Evolutionary conservation across 2,113 vertebrate species (phyloP), one percentile per base, ranked within the genome.

Genomic region (Sylvilagus bachmani): DNA sequence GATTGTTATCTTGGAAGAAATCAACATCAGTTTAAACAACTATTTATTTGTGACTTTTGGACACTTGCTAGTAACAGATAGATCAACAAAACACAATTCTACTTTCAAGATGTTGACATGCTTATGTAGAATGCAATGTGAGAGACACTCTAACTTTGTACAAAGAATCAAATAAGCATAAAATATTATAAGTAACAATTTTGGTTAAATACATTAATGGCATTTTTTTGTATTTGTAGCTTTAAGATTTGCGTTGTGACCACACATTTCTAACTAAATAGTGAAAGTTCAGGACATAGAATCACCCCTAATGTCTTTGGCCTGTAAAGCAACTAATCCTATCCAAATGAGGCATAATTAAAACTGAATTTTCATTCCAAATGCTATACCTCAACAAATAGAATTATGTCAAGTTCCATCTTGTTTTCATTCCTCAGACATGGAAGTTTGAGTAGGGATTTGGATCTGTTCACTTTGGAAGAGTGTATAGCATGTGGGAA

Each of bases 361-460:
- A 75, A 19, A 29, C 17, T 6, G 8, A 33, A 12, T 24, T 92
- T 53, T 86, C 33, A n/a, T 79, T 64, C 9, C 24, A 88, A 91
- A 69, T 44, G 74, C 21, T 58, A 64, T 5, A 55, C 31, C 5
- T 61, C 81, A 61, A 86, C 12, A 67, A 70, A 44, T 27, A 71
- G 31, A 66, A 38, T 31, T 61, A n/a, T 12, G 33, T 79, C 14
- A 71, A 71, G 5, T 64, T 49, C 7, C 33, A 49, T n/a, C 22
- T 58, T 88, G 3, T 85, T 77, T 84, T 90, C 67, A n/a, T 90
- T 89, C 77, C 14, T 80, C 25, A 44, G 22, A 66, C 51, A 71
- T 31, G 55, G 31, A 83, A 53, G 4, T 69, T 88, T 51, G 3
- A 51, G 33, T 88, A 78, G 19, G 12, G 75, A 91, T 78, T 85